Conservation (phyloP, 92 coral and sea anemone species). For the Epizoanthus fatuus region DNA sequence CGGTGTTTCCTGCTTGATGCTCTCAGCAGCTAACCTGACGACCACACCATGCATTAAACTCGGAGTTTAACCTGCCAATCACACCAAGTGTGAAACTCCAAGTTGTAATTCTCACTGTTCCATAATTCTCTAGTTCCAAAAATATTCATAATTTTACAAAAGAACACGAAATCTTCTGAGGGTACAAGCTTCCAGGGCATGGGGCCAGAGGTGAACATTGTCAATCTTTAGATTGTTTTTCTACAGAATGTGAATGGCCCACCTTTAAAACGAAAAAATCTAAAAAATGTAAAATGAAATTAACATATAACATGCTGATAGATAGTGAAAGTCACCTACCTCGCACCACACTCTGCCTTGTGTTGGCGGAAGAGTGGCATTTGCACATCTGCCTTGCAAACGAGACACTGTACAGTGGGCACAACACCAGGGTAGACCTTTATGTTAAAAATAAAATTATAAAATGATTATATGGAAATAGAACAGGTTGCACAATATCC, state of each 20-base stretch:
- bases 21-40: too few species aligned
- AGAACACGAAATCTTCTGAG: too few species aligned
- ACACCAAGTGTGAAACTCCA: too few species aligned
- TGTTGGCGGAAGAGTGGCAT: slow-evolving; percentile 11
- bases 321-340: slow-evolving; percentile 10
- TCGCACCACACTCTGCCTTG: not conserved
- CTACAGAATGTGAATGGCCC: not conserved
- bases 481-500: not conserved
- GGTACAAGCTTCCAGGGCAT: not conserved
- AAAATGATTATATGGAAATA: not conserved
- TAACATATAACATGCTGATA: not conserved
- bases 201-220: slow-evolving; percentile 6
- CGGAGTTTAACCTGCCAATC: too few species aligned
- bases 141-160: too few species aligned
- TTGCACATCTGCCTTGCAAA: slow-evolving; percentile 11
- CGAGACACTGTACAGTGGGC: slow-evolving; percentile 13
- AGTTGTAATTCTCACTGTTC: too few species aligned
- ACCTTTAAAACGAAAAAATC: not conserved
- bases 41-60: too few species aligned
- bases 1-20: too few species aligned
- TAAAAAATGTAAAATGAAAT: not conserved
- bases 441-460: slow-evolving; percentile 3
- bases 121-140: too few species aligned
- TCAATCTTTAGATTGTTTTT: not conserved
- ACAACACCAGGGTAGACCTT: slow-evolving; percentile 9